Conservation (phyloP, 2,797 vertebrate species). For the Chromobotia macracanthus region DNA sequence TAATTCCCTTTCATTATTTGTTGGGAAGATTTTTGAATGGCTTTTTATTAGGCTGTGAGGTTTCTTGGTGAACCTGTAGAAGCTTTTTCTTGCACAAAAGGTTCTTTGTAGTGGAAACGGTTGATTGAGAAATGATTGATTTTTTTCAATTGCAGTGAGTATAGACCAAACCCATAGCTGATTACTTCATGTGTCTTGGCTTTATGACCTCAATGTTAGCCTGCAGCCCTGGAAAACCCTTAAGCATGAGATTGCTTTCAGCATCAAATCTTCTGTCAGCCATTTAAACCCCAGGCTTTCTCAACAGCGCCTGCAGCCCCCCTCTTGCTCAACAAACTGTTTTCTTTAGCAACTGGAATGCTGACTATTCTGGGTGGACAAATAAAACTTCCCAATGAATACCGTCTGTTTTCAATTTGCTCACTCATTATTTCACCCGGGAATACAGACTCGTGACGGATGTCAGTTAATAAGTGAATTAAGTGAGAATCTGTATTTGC, state of each 20-base stretch:
- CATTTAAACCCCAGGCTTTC: slow-evolving; percentile 46
- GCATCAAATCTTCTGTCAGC: slow-evolving; percentile 55
- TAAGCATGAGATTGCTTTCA: slow-evolving; percentile 34
- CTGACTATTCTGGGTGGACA: slow-evolving; percentile 56
- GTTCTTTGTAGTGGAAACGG: no score
- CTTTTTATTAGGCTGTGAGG: no score
- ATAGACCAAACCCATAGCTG: neutral
- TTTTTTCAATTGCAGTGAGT: neutral
- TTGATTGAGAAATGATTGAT: no score
- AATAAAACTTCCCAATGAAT: slow-evolving; percentile 60
- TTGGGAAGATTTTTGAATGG: neutral
- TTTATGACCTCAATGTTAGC: slow-evolving; percentile 38
- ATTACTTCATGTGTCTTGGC: slow-evolving; percentile 12
- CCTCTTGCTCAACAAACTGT: slow-evolving; percentile 59
- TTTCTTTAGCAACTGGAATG: slow-evolving; percentile 64
- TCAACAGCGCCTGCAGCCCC: slow-evolving; percentile 28
- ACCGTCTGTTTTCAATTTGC: slow-evolving; percentile 58
- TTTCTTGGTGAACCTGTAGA: no score
- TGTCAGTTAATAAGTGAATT: slow-evolving; percentile 39
- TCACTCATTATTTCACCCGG: slow-evolving; percentile 36
- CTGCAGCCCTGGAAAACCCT: slow-evolving; percentile 45
- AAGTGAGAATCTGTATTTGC: slow-evolving; percentile 10
- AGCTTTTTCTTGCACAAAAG: no score
- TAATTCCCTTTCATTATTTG: no score
- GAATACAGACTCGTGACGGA: slow-evolving; percentile 48